These are phyloP conservation scores for Bucco capensis DNA, from an alignment of 2,113 vertebrate species.

Conservation along the genomic window DNA sequence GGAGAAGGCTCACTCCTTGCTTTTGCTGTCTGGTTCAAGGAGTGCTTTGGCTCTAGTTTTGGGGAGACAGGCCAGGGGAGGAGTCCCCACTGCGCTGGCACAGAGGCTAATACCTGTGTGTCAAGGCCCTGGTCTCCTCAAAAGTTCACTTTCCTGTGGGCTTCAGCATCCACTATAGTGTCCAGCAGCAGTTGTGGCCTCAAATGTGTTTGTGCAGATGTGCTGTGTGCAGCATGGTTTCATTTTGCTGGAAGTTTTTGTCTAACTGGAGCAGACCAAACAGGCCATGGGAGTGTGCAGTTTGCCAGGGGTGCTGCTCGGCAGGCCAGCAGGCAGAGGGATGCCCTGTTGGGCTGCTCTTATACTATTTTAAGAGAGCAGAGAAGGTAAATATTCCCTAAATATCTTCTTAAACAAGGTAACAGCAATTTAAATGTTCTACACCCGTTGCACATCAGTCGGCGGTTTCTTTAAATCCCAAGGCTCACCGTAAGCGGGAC, in stretches of 20 bases:
- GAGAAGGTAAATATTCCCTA: no score
- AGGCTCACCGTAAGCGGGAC: accelerated
- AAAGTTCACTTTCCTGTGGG: neutral
- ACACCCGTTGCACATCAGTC: neutral
- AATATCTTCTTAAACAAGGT: neutral
- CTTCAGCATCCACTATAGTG: neutral
- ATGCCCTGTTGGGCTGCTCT: neutral
- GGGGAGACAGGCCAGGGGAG: neutral
- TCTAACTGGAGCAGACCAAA: accelerated
- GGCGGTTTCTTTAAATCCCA: neutral
- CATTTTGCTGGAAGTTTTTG: neutral
- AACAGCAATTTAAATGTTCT: no score
- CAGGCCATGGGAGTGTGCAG: accelerated
- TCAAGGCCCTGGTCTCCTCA: neutral
- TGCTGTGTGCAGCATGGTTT: accelerated
- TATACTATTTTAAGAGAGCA: accelerated
- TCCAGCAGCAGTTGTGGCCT: neutral
- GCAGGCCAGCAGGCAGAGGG: accelerated
- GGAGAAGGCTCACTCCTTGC: neutral
- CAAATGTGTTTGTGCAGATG: accelerated
- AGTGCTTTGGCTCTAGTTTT: no score
- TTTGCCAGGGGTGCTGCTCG: accelerated
- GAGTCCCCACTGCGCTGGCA: accelerated
- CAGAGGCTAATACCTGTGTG: accelerated
- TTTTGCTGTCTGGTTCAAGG: neutral